Percentiles rank a stretch among this genome's conserved stretches.
Conservation (phyloP, 2,888 invertebrate genomes). For the Oscheius sp. region DNA sequence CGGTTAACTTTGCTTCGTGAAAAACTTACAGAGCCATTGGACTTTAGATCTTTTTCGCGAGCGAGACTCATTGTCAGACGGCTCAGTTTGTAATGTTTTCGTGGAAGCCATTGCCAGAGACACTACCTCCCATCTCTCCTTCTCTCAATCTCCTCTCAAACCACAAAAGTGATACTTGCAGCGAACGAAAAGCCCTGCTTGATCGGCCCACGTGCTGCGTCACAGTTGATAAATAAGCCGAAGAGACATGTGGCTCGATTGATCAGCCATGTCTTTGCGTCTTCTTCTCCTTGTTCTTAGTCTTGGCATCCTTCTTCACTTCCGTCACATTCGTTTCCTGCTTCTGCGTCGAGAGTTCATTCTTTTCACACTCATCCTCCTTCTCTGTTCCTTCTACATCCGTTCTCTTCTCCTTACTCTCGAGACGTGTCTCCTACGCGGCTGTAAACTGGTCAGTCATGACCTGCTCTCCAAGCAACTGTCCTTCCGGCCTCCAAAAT, state of each 20-base stretch:
- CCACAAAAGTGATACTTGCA: constrained; percentile 1
- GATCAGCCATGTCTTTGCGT: constrained; percentile 11
- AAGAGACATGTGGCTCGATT: constrained; percentile 4
- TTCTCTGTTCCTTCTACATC: constrained; percentile 20
- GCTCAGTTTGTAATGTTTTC: constrained; percentile 19
- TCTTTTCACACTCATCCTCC: neutral
- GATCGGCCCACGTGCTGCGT: constrained; percentile 21
- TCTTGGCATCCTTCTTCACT: constrained; percentile 5
- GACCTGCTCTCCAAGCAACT: constrained; percentile 24
- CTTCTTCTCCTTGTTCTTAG: constrained; percentile 1
- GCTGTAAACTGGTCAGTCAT: constrained; percentile 1
- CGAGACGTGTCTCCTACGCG: neutral
- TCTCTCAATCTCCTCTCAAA: neutral
- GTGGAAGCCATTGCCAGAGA: neutral
- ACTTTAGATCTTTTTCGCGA: too few species aligned
- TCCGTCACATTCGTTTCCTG: constrained; percentile 20
- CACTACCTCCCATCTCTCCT: neutral
- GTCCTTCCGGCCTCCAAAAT: constrained; percentile 47
- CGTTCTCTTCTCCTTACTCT: constrained; percentile 13
- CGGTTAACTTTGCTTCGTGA: too few species aligned
- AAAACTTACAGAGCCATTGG: too few species aligned
- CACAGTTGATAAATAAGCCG: constrained; percentile 11
- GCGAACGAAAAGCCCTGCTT: constrained; percentile 10
- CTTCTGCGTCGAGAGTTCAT: constrained; percentile 21
- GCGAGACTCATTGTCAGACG: too few species aligned